phyloP scores from a whole-genome alignment of 1,140 invertebrate genomes.

The Leptopilina clavipes region DNA sequence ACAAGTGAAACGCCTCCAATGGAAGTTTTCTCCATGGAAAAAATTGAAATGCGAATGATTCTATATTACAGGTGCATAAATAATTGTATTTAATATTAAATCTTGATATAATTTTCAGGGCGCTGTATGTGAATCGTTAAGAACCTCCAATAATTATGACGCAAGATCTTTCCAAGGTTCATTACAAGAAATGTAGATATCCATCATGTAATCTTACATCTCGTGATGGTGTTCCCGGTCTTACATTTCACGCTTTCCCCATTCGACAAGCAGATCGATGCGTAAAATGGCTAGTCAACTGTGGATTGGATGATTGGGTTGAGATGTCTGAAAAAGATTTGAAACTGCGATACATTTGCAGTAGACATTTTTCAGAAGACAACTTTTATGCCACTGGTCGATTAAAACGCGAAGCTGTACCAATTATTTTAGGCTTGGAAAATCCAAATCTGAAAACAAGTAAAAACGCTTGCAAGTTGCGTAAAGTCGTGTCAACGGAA shows the following conservation, averaged over 20 bases:
- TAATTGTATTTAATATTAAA: too few species aligned
- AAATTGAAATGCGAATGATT: too few species aligned
- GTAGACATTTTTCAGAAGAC: conserved; percentile 5
- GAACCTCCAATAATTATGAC: background rate
- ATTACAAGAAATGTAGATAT: conserved; percentile 12
- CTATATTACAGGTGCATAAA: too few species aligned
- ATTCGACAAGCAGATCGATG: conserved; percentile 1
- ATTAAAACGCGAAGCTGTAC: conserved; percentile 15
- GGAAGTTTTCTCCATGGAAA: too few species aligned
- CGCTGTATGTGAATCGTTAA: background rate
- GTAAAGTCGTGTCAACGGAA: background rate
- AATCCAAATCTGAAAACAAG: background rate
- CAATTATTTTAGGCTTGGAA: background rate
- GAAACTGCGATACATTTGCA: conserved; percentile 2
- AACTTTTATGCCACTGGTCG: conserved; percentile 24
- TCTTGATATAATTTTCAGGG: background rate
- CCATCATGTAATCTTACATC: conserved; percentile 14
- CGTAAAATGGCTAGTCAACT: background rate
- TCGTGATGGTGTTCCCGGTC: conserved; percentile 3
- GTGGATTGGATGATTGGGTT: conserved; percentile 19
- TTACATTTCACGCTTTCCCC: conserved; percentile 12
- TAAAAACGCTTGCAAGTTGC: background rate
- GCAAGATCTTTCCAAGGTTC: conserved; percentile 1
- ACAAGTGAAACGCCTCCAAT: too few species aligned
- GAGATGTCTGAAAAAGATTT: conserved; percentile 22